phyloP scores from a whole-genome alignment of 2,888 invertebrate genomes.

The Tethea ocularis region DNA sequence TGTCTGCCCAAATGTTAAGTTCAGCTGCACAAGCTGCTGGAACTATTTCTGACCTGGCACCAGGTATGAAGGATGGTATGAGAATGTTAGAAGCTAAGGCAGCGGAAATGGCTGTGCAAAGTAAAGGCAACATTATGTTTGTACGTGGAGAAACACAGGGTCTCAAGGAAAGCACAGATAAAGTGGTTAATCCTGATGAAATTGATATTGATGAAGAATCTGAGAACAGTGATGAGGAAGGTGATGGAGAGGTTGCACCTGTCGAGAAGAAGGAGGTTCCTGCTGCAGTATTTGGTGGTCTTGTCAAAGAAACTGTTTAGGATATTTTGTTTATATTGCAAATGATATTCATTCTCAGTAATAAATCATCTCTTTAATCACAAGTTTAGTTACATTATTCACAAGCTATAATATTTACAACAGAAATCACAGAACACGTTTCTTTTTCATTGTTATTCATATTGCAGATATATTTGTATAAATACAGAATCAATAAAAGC shows the following conservation, averaged over 20 bases:
- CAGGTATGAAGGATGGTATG: constrained; percentile 94
- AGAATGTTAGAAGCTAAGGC: constrained; percentile 93
- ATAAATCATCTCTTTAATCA: constrained; percentile 62
- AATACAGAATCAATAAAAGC: constrained; percentile 5
- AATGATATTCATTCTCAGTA: constrained; percentile 32
- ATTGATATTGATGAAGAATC: constrained; percentile 92
- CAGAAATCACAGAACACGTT: constrained; percentile 68
- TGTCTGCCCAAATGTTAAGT: constrained; percentile 98
- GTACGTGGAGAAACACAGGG: constrained; percentile 95
- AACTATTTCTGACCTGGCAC: constrained; percentile 88
- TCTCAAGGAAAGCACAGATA: constrained; percentile 84
- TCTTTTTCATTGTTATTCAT: constrained; percentile 30
- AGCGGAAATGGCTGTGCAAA: constrained; percentile 85
- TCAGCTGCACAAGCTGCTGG: constrained; percentile 87
- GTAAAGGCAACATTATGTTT: constrained; percentile 89
- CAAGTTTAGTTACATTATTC: constrained; percentile 62
- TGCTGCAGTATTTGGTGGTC: constrained; percentile 95
- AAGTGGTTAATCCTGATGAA: constrained; percentile 93
- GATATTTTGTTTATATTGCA: constrained; percentile 28
- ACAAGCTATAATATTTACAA: constrained; percentile 66
- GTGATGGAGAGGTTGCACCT: constrained; percentile 85
- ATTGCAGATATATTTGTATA: constrained; percentile 26
- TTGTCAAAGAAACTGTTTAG: constrained; percentile 67
- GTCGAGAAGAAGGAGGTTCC: constrained; percentile 95
- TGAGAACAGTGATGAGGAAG: constrained; percentile 85